These are phyloP conservation scores for Panagrolaimus sp. DNA, from an alignment of 1,140 invertebrate genomes.

Conservation along the genomic window DNA sequence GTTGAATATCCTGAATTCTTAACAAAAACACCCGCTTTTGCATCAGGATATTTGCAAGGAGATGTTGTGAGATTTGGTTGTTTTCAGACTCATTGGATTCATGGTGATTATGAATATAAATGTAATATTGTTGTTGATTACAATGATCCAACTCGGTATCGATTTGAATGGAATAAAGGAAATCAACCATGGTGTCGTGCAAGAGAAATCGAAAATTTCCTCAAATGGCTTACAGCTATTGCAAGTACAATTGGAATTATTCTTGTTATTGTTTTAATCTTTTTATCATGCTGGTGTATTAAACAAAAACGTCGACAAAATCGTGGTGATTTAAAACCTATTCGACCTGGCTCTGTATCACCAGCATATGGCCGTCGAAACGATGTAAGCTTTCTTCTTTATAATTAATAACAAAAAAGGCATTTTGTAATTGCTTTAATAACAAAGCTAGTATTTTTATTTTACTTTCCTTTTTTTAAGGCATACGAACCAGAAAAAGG, in stretches of 20 bases:
- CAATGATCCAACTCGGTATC: constrained; percentile 52
- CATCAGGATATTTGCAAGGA: constrained; percentile 53
- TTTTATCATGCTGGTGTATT: constrained; percentile 40
- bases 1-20: constrained; percentile 58
- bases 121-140: constrained; percentile 54
- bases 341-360: background rate
- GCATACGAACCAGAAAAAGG: background rate
- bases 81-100: constrained; percentile 57
- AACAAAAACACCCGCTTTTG: constrained; percentile 49
- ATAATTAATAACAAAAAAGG: background rate
- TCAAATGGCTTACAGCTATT: constrained; percentile 52
- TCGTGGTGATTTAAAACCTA: background rate
- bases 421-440: background rate
- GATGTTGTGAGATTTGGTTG: constrained; percentile 57
- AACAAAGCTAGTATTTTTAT: constrained; percentile 7
- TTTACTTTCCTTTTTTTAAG: background rate
- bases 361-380: constrained; percentile 25
- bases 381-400: constrained; percentile 17
- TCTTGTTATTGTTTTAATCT: constrained; percentile 38
- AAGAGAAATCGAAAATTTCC: constrained; percentile 56
- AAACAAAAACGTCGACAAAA: constrained; percentile 29
- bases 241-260: constrained; percentile 27
- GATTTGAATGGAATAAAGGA: constrained; percentile 58
- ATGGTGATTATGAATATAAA: constrained; percentile 56
- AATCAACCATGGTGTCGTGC: constrained; percentile 54